A percentile compares a stretch with the other conserved stretches of the same genome.
Evolutionary conservation across 2,888 invertebrate species (phyloP).

Genomic region (Tubiluchus corallicola): DNA sequence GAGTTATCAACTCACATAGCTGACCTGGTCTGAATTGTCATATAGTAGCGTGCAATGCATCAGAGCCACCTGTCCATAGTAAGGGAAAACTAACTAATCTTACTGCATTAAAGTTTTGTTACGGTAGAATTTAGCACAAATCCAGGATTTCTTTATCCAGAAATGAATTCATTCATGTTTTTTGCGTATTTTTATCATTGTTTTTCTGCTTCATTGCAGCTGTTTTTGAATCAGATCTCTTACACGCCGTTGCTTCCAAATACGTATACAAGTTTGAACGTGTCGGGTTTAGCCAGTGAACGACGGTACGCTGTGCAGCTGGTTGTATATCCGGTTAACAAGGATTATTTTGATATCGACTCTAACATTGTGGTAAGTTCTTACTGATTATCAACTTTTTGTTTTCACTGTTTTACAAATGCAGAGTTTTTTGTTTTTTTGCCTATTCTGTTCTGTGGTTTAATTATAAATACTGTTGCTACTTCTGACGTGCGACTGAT

Average conservation of each 20-base stretch:
- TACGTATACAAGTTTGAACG: conserved; percentile 20
- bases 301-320: conserved; percentile 23
- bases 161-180: too few relatives aligned
- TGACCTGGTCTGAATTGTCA: too few relatives aligned
- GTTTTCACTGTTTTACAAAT: too few relatives aligned
- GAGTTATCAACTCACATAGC: too few relatives aligned
- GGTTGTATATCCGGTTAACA: conserved; percentile 21
- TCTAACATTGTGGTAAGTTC: conserved; percentile 25
- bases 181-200: too few relatives aligned
- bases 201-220: conserved; percentile 18
- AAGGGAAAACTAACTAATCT: too few relatives aligned
- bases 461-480: too few relatives aligned
- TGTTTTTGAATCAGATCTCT: conserved; percentile 26
- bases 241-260: conserved; percentile 26
- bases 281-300: conserved; percentile 27
- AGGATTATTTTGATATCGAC: conserved; percentile 20
- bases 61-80: too few relatives aligned
- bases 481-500: too few relatives aligned
- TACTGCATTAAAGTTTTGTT: background rate
- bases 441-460: too few relatives aligned
- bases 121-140: background rate
- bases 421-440: too few relatives aligned
- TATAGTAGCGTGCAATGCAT: too few relatives aligned
- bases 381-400: conserved; percentile 19
- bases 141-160: background rate